These are phyloP conservation scores for Botia almorhae DNA, from an alignment of 2,797 vertebrate genomes.

Conservation along the genomic window DNA sequence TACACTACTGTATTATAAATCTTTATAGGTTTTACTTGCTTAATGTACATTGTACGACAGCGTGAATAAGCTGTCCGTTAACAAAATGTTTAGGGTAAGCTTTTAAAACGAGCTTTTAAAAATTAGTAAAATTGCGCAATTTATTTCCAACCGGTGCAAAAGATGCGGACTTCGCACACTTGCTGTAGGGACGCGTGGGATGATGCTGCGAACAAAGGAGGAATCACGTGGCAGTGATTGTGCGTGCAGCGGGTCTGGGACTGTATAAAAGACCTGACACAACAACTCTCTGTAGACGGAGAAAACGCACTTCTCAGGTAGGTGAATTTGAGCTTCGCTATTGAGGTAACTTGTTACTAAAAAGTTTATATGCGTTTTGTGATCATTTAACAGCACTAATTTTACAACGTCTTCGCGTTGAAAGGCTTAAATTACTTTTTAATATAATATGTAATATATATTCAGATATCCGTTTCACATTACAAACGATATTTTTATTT, in stretches of 20 bases:
- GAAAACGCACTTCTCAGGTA: slow-evolving; percentile 73
- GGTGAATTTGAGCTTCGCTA: slow-evolving; percentile 46
- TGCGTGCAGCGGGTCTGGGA: slow-evolving; percentile 49
- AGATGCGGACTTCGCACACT: slow-evolving; percentile 41
- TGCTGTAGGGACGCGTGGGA: slow-evolving; percentile 32
- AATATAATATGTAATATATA: not conserved
- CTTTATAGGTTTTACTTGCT: not conserved
- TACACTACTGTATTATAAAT: too few species aligned
- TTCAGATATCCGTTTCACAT: not conserved
- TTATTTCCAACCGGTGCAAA: not conserved
- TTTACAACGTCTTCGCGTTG: not conserved
- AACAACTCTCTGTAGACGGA: slow-evolving; percentile 55
- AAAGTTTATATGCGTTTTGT: not conserved
- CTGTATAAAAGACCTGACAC: slow-evolving; percentile 70
- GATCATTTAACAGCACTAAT: not conserved
- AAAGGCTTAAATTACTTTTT: not conserved
- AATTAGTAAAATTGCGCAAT: slow-evolving; percentile 1
- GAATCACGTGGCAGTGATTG: slow-evolving; percentile 32
- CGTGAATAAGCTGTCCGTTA: not conserved
- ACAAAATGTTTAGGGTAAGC: not conserved
- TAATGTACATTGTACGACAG: not conserved
- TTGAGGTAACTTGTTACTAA: not conserved
- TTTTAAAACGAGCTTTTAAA: not conserved
- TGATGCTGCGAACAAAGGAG: slow-evolving; percentile 48
- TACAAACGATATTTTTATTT: not conserved